Conservation (phyloP, 2,888 invertebrate genomes). For the Melanostoma scalare region DNA sequence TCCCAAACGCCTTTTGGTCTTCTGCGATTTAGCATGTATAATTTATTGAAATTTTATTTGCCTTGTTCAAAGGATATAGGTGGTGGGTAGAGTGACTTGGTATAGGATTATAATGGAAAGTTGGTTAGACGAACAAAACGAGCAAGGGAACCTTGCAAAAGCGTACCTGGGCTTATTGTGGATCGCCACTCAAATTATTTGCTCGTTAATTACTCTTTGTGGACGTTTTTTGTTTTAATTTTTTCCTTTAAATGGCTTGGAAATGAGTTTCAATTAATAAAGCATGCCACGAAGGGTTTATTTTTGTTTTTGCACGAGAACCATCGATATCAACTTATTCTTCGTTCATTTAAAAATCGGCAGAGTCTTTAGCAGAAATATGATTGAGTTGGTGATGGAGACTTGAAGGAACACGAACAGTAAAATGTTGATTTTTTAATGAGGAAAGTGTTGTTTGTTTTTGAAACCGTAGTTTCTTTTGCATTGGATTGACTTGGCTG, state of each 20-base stretch:
- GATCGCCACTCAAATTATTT: constrained; percentile 65
- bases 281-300: constrained; percentile 1
- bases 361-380: constrained; percentile 23
- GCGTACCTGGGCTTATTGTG: constrained; percentile 32
- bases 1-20: constrained; percentile 7
- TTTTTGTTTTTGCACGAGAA: constrained; percentile 12
- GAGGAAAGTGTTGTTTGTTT: too few species aligned
- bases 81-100: neutral
- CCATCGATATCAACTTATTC: constrained; percentile 54
- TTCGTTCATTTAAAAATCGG: constrained; percentile 49
- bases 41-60: constrained; percentile 67
- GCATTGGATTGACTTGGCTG: too few species aligned
- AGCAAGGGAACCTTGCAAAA: constrained; percentile 40
- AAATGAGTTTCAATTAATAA: constrained; percentile 17
- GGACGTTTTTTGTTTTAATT: constrained; percentile 1
- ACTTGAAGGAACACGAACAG: too few species aligned
- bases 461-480: too few species aligned
- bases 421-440: too few species aligned
- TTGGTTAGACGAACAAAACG: constrained; percentile 3
- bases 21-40: constrained; percentile 39
- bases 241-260: neutral
- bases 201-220: constrained; percentile 65
- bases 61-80: constrained; percentile 24
- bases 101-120: constrained; percentile 7
- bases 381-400: neutral